phyloP scores from a whole-genome alignment of 2,888 invertebrate genomes.

The Blera fallax region DNA sequence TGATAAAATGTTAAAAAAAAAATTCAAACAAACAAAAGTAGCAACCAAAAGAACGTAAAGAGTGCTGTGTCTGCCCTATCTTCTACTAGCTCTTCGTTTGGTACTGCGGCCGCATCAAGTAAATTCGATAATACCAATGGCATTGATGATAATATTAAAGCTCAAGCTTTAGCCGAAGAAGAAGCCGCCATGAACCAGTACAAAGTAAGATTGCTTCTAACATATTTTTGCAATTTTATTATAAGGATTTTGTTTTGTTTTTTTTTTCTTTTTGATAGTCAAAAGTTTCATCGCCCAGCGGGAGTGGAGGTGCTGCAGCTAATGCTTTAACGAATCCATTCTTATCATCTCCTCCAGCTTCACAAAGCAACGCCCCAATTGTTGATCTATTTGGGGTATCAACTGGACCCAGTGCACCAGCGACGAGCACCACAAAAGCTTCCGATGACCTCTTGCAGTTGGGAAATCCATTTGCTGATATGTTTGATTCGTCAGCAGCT shows the following conservation, averaged over 20 bases:
- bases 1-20: constrained; percentile 65
- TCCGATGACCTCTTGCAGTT: constrained; percentile 94
- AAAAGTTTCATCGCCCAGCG: constrained; percentile 90
- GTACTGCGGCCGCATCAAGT: constrained; percentile 89
- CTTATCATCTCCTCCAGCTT: constrained; percentile 87
- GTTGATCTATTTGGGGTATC: constrained; percentile 89
- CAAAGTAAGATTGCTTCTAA: constrained; percentile 85
- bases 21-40: constrained; percentile 80
- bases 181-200: constrained; percentile 97
- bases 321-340: constrained; percentile 91
- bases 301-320: constrained; percentile 82
- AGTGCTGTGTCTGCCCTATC: constrained; percentile 94
- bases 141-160: constrained; percentile 92
- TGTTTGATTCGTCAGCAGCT: constrained; percentile 90
- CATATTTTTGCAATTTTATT: constrained; percentile 1
- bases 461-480: constrained; percentile 95
- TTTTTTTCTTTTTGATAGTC: constrained; percentile 82
- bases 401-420: constrained; percentile 81
- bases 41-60: constrained; percentile 94
- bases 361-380: constrained; percentile 84
- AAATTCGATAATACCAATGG: constrained; percentile 88
- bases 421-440: constrained; percentile 84
- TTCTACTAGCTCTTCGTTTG: constrained; percentile 94
- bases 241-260: constrained; percentile 44
- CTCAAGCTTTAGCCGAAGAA: constrained; percentile 96